These are phyloP conservation scores for Arenicola marina DNA, from an alignment of 2,888 invertebrate species.

Conservation along the genomic window DNA sequence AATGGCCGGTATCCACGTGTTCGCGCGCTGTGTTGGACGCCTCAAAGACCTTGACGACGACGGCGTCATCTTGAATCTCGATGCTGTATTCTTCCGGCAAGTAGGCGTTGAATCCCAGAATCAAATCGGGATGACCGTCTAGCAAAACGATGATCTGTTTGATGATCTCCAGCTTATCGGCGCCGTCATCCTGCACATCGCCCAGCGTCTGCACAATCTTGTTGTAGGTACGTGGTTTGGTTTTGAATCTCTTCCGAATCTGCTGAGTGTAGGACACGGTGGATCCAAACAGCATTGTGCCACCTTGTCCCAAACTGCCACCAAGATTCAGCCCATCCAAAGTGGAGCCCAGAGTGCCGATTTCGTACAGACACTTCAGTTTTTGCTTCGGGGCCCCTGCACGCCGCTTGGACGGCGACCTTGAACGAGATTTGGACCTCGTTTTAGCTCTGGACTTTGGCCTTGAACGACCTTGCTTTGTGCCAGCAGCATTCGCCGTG, in stretches of 20 bases:
- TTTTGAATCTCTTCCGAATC: not conserved
- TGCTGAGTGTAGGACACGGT: not conserved
- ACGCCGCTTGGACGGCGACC: not conserved
- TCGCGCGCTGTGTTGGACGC: not conserved
- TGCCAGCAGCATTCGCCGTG: too few species aligned
- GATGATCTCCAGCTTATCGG: constrained; percentile 17
- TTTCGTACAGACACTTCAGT: not conserved
- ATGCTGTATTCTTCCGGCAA: constrained; percentile 23
- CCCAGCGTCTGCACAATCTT: constrained; percentile 2
- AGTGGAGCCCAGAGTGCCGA: constrained; percentile 2
- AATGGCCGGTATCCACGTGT: constrained; percentile 10
- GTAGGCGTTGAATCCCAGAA: constrained; percentile 21
- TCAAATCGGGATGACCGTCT: constrained; percentile 27
- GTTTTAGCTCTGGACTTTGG: not conserved
- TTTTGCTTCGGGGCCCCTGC: too few species aligned
- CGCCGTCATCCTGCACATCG: not conserved
- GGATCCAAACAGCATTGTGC: too few species aligned
- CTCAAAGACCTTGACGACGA: constrained; percentile 28
- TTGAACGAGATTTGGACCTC: not conserved
- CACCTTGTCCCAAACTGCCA: too few species aligned
- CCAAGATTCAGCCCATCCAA: too few species aligned
- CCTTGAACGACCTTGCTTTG: not conserved
- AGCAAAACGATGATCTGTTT: constrained; percentile 20
- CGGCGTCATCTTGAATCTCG: constrained; percentile 31
- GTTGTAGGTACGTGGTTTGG: not conserved